phyloP scores from a whole-genome alignment of 2,797 vertebrate species.

The Gymnodraco acuticeps region DNA sequence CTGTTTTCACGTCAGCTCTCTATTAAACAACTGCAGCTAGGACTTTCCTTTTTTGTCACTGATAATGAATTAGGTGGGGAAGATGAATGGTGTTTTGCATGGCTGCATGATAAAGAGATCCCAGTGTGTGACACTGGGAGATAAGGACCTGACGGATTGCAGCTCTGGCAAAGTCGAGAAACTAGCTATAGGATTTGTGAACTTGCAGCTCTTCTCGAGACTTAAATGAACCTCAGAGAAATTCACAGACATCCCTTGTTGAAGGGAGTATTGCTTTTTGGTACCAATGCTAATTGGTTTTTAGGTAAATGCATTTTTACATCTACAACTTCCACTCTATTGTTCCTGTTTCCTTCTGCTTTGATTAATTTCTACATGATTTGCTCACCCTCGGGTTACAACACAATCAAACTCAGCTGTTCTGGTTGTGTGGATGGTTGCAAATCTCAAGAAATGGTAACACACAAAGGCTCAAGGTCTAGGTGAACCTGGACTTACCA shows the following conservation, averaged over 20 bases:
- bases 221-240: conserved; percentile 54
- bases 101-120: conserved; percentile 87
- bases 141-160: conserved; percentile 86
- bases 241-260: conserved; percentile 33
- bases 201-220: conserved; percentile 61
- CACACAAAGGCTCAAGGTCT: conserved; percentile 46
- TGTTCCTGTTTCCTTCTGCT: conserved; percentile 10
- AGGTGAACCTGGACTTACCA: conserved; percentile 37
- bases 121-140: conserved; percentile 75
- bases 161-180: conserved; percentile 83
- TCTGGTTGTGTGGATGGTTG: conserved; percentile 1
- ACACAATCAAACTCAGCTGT: conserved; percentile 25
- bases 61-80: conserved; percentile 79
- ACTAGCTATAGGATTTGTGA: conserved; percentile 68
- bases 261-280: conserved; percentile 33
- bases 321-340: conserved; percentile 17
- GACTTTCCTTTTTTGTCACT: conserved; percentile 84
- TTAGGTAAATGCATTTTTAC: conserved; percentile 29
- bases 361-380: conserved; percentile 36
- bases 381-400: conserved; percentile 10
- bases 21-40: conserved; percentile 70
- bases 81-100: conserved; percentile 89
- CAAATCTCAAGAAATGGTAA: conserved; percentile 14
- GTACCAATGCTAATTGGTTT: conserved; percentile 44
- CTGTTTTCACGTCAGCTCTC: conserved; percentile 72